A percentile compares a stretch with the other conserved stretches of the same genome.
These are phyloP conservation scores for Scomberomorus guttatus DNA, from an alignment of 2,797 vertebrate genomes.

Conservation along the genomic window DNA sequence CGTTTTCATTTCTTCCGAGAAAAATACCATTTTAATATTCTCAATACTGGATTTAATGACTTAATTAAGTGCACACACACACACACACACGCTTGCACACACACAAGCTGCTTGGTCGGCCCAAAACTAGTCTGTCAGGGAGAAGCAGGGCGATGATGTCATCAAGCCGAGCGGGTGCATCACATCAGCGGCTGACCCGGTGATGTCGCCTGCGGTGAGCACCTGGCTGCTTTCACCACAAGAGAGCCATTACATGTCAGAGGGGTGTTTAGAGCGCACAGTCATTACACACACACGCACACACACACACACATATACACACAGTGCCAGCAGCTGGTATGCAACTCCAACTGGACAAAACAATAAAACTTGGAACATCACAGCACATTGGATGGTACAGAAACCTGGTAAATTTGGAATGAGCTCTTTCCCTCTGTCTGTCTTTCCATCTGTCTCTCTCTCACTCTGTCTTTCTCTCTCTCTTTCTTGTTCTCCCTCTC, in stretches of 20 bases:
- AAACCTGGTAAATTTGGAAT: slow-evolving; percentile 64
- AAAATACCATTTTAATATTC: slow-evolving; percentile 37
- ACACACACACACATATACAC: slow-evolving; percentile 23
- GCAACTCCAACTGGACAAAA: slow-evolving; percentile 72
- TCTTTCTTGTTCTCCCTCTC: slow-evolving; percentile 10
- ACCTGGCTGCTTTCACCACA: slow-evolving; percentile 80
- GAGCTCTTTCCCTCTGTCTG: slow-evolving; percentile 18
- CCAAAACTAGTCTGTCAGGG: slow-evolving; percentile 23
- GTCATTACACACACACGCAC: slow-evolving; percentile 49
- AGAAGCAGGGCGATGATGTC: slow-evolving; percentile 71
- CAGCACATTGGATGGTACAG: slow-evolving; percentile 56
- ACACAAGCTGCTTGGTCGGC: slow-evolving; percentile 11
- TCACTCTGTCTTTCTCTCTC: background rate
- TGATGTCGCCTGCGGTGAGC: slow-evolving; percentile 76
- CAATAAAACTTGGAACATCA: slow-evolving; percentile 68
- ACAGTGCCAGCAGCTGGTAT: slow-evolving; percentile 61
- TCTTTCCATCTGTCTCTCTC: slow-evolving; percentile 1
- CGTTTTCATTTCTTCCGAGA: slow-evolving; percentile 26
- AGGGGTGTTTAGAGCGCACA: slow-evolving; percentile 60
- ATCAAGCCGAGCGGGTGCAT: slow-evolving; percentile 61
- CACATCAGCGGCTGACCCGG: slow-evolving; percentile 68
- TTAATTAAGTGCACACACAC: slow-evolving; percentile 9
- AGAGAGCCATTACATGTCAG: slow-evolving; percentile 72
- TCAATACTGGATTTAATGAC: slow-evolving; percentile 33
- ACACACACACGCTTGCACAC: slow-evolving; percentile 9